Evolutionary conservation across 2,888 invertebrate genomes (phyloP).

Genomic region (Andrena bicolor): DNA sequence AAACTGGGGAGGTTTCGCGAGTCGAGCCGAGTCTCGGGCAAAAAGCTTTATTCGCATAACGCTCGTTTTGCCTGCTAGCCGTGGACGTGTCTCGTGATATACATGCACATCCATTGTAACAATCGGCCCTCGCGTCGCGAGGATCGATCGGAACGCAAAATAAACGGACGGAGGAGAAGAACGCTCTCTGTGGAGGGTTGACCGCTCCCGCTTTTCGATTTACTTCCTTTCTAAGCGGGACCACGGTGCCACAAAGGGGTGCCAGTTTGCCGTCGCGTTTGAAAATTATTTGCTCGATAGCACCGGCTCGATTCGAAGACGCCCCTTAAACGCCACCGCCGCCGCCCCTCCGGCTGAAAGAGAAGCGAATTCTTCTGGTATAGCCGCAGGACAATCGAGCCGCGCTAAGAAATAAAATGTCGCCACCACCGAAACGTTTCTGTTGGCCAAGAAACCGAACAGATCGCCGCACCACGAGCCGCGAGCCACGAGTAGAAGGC

Average conservation of each 20-base stretch:
- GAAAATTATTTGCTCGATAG: constrained; percentile 42
- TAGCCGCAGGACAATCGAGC: constrained; percentile 11
- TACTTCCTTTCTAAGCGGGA: constrained; percentile 24
- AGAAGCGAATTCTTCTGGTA: constrained; percentile 9
- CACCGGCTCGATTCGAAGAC: constrained; percentile 21
- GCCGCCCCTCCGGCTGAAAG: neutral
- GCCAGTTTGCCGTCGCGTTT: constrained; percentile 36
- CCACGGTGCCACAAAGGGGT: constrained; percentile 35
- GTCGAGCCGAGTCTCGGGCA: neutral
- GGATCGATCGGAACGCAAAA: constrained; percentile 18
- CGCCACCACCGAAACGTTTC: neutral
- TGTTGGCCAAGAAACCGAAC: neutral
- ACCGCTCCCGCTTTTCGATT: constrained; percentile 29
- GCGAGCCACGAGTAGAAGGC: constrained; percentile 2
- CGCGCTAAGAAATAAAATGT: constrained; percentile 15
- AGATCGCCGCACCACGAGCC: neutral
- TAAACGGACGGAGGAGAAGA: constrained; percentile 25
- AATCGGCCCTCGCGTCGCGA: constrained; percentile 6
- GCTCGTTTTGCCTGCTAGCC: neutral
- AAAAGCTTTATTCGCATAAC: constrained; percentile 14
- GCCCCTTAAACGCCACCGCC: constrained; percentile 9
- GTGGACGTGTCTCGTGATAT: neutral
- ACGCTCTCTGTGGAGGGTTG: constrained; percentile 18
- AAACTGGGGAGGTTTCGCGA: neutral
- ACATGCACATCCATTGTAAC: neutral